phyloP scores from a whole-genome alignment of 2,113 vertebrate genomes.

The Dasyurus viverrinus region DNA sequence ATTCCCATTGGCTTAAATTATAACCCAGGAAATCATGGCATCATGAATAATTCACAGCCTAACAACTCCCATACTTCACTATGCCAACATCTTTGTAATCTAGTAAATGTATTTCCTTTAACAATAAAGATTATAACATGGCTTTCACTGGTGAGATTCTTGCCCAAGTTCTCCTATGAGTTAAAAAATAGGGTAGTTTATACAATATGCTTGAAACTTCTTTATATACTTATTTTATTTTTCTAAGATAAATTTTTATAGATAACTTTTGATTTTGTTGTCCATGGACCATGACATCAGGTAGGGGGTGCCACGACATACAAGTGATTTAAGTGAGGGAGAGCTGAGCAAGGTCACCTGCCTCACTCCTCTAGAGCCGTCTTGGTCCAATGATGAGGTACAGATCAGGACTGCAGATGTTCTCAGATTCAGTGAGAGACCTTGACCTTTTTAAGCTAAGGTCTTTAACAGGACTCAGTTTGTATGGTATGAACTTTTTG shows the following conservation, averaged over 20 bases:
- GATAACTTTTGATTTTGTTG: not conserved
- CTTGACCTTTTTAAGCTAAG: too few relatives aligned
- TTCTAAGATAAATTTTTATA: not conserved
- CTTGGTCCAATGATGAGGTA: too few relatives aligned
- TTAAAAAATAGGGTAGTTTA: not conserved
- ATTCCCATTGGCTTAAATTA: not conserved
- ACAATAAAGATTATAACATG: not conserved
- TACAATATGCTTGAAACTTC: not conserved
- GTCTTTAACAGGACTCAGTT: too few relatives aligned
- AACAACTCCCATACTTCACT: not conserved
- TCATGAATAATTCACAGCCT: not conserved
- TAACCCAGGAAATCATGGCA: not conserved
- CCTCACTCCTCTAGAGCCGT: too few relatives aligned
- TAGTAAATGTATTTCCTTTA: not conserved
- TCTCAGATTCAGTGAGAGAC: too few relatives aligned
- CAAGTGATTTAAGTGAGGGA: too few relatives aligned
- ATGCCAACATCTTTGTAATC: not conserved
- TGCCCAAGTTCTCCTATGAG: not conserved
- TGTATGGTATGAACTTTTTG: too few relatives aligned
- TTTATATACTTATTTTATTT: not conserved
- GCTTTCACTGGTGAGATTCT: not conserved
- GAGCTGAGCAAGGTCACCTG: too few relatives aligned
- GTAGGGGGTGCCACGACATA: too few relatives aligned
- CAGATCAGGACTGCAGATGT: too few relatives aligned
- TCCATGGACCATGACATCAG: too few relatives aligned